Base-by-base conservation (phyloP, 1,140 invertebrate genomes). In the Helicoverpa armigera region DNA sequence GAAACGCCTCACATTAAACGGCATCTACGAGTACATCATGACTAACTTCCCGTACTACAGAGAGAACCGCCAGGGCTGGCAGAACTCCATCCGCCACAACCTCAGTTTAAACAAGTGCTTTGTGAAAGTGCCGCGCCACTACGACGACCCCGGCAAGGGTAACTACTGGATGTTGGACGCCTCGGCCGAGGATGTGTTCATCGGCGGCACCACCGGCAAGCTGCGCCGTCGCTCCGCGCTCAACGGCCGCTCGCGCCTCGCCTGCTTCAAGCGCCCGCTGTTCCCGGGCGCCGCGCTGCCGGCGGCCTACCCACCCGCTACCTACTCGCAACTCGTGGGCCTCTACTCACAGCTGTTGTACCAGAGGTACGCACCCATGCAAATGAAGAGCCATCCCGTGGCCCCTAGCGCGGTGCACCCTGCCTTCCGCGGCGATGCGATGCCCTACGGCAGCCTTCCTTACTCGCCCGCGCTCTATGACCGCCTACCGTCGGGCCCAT, bases 21-120 rank as follows among this genome's bases (percentile, higher is more conserved):
- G 99, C 13, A 99, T 99, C 89, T 99, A 99, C 95, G 99, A 99
- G 91, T 99, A 99, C 95, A 99, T 99, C 86, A 99, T 99, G 98
- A 97, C 97, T 74, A 98, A 99, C 92, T 99, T 99, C 93, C 99
- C 99, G 0, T 99, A 99, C 92, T 99, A 99, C 94, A 96, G 98
- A 18, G 98, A 99, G 89, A 99, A 99, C 95, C 99, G 99, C 83
- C 99, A 99, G 92, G 99, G 99, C 14, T 99, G 99, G 99, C 99
- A 99, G 91, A 99, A 99, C 92, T 99, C 98, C 0, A 99, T 99
- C 86, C 95, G 99, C 1, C 99, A 99, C 95, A 99, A 99, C 94
- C 95, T 99, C 0, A 98, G 98, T 83, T 95, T 99, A 82, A 99
- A 99, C 95, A 99, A 99, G 95, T 99, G 99, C 89, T 99, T 99